A percentile compares a stretch with the other conserved stretches of the same genome.
phyloP scores from a whole-genome alignment of 2,797 vertebrate species.

The Triplophysa bombifrons region DNA sequence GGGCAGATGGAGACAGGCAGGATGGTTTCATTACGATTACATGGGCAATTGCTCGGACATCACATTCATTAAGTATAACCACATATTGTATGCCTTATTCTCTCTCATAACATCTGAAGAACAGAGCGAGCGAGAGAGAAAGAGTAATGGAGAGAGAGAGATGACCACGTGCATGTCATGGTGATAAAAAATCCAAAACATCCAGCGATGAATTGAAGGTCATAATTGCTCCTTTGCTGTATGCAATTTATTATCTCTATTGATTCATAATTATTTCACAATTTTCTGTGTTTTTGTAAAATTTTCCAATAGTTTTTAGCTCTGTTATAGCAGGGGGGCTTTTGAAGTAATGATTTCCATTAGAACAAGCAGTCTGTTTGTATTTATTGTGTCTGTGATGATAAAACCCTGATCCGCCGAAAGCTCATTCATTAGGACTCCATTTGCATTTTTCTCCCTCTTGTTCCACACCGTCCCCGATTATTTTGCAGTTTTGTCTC shows the following conservation, averaged over 20 bases:
- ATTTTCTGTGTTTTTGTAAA: not conserved
- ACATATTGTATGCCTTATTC: not conserved
- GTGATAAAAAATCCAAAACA: constrained; percentile 26
- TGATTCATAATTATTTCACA: not conserved
- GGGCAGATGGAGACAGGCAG: not conserved
- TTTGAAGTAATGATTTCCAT: not conserved
- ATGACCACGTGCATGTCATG: not conserved
- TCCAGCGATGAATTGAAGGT: constrained; percentile 29
- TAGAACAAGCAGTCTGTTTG: not conserved
- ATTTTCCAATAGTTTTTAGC: not conserved
- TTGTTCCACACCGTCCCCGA: constrained; percentile 24
- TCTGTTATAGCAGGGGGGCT: not conserved
- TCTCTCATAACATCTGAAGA: no score
- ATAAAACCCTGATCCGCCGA: not conserved
- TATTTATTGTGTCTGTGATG: not conserved
- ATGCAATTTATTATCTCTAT: not conserved
- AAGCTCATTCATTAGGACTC: constrained; percentile 14
- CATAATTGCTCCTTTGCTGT: constrained; percentile 2
- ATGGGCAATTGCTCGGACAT: not conserved
- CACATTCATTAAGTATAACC: constrained; percentile 10
- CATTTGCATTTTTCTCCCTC: constrained; percentile 7
- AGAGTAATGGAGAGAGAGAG: not conserved
- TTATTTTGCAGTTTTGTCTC: constrained; percentile 19
- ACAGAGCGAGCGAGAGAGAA: not conserved
- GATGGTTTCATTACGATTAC: not conserved